Evolutionary conservation across 2,888 invertebrate genomes (phyloP).

Genomic region (Anoplius nigerrimus): DNA sequence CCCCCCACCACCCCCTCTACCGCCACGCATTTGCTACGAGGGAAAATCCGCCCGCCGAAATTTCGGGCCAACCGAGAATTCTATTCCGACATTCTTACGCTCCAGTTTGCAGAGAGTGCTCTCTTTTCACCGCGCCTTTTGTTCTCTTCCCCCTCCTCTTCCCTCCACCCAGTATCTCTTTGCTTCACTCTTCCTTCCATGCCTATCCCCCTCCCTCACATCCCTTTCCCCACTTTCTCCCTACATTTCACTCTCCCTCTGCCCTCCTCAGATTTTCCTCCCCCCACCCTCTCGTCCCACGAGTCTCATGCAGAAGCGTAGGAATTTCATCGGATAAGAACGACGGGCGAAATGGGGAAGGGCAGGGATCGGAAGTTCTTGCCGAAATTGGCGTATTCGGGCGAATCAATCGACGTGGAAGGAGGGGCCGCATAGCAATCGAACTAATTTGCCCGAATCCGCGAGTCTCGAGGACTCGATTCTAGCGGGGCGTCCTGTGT

Average conservation of each 20-base stretch:
- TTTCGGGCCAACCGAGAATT: background rate
- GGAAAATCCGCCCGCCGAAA: too few relatives aligned
- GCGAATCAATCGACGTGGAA: background rate
- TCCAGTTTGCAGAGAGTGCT: constrained; percentile 23
- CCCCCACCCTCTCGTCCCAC: background rate
- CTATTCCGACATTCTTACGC: constrained; percentile 22
- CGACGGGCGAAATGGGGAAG: background rate
- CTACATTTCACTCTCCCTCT: background rate
- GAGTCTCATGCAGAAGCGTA: background rate
- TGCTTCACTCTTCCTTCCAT: background rate
- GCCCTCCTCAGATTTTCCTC: background rate
- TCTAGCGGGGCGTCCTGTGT: too few relatives aligned
- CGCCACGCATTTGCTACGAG: too few relatives aligned
- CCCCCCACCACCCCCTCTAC: too few relatives aligned
- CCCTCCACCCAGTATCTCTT: background rate
- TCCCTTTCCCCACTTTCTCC: background rate
- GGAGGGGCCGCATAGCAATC: background rate
- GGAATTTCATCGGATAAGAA: constrained; percentile 11
- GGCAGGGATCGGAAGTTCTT: constrained; percentile 29
- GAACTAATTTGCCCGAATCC: background rate
- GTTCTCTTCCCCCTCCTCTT: constrained; percentile 9
- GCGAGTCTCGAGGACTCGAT: too few relatives aligned
- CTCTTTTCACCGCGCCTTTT: constrained; percentile 20
- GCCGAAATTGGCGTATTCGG: constrained; percentile 42
- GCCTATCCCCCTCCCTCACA: background rate